phyloP scores from a whole-genome alignment of 2,797 vertebrate genomes.

The Loris lydekkerianus region DNA sequence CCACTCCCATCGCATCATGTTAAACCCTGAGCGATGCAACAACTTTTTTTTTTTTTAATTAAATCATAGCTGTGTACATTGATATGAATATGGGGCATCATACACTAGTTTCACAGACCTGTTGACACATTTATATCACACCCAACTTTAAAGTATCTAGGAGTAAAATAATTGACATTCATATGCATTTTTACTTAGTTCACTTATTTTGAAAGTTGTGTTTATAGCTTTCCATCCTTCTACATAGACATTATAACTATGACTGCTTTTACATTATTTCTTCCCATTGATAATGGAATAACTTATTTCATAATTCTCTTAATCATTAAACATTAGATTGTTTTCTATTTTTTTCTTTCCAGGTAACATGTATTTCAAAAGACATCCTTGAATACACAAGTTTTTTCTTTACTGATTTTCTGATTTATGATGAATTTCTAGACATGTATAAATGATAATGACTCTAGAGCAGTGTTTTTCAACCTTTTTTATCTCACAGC shows the following conservation, averaged over 20 bases:
- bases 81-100: no score
- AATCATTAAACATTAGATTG: background rate
- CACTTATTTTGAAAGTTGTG: background rate
- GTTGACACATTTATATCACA: no score
- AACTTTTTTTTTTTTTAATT: background rate
- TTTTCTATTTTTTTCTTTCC: background rate
- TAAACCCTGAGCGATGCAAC: background rate
- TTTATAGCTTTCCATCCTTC: background rate
- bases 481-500: no score
- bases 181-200: background rate
- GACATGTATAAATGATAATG: background rate
- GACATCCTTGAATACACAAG: background rate
- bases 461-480: background rate
- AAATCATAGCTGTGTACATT: no score
- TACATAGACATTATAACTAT: background rate
- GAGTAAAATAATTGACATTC: background rate
- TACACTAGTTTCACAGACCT: no score
- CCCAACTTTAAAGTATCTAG: background rate
- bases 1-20: background rate
- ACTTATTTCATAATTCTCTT: background rate
- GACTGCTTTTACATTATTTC: background rate
- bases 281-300: background rate
- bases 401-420: background rate
- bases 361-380: background rate
- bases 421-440: background rate